phyloP scores from a whole-genome alignment of 2,113 vertebrate species.

The Erinaceus europaeus region DNA sequence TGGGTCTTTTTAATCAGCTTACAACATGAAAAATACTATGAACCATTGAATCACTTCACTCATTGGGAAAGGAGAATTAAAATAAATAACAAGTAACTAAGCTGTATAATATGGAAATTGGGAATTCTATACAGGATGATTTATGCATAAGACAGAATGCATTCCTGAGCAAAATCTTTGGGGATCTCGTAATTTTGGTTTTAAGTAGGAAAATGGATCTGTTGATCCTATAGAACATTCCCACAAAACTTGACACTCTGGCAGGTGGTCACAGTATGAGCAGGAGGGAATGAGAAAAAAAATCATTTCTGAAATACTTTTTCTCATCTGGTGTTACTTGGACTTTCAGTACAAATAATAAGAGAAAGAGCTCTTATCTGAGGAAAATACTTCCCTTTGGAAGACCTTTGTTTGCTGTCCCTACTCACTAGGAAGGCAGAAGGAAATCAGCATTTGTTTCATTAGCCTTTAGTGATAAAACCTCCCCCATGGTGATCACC shows the following conservation, averaged over 20 bases:
- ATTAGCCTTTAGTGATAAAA: neutral
- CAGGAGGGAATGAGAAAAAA: neutral
- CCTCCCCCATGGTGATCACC: neutral
- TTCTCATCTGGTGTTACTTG: neutral
- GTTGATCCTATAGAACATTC: slow-evolving; percentile 7
- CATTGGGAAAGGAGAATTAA: neutral
- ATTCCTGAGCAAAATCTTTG: slow-evolving; percentile 12
- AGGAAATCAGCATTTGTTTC: neutral
- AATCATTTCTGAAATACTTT: slow-evolving; percentile 2
- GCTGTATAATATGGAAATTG: slow-evolving; percentile 18
- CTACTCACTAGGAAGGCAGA: neutral
- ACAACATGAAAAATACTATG: neutral
- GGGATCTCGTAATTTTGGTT: neutral
- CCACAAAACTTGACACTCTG: slow-evolving; percentile 16
- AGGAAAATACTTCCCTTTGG: neutral
- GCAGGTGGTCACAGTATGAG: neutral
- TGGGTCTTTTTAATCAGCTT: neutral
- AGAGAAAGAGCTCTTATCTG: neutral
- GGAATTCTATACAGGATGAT: neutral
- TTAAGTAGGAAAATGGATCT: slow-evolving; percentile 19
- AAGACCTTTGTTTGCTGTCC: neutral
- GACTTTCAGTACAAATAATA: neutral
- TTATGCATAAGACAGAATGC: slow-evolving; percentile 15
- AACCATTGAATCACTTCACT: neutral
- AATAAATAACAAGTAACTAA: slow-evolving; percentile 7